Conservation (phyloP, 2,888 invertebrate genomes). For the Tenthredo livida region DNA sequence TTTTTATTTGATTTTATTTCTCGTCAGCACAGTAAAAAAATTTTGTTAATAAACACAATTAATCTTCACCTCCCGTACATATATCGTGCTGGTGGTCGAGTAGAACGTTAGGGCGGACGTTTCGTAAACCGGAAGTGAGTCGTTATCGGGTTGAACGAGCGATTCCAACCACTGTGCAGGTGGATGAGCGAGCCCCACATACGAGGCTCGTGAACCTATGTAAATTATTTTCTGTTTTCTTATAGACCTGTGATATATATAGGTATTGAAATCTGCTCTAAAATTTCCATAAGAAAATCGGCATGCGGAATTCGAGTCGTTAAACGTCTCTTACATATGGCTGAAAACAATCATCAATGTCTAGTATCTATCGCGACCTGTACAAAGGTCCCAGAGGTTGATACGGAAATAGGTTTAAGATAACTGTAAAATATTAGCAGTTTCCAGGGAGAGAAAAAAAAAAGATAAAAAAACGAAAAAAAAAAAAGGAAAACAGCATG, state of each 20-base stretch:
- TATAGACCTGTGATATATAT: slow-evolving; percentile 73
- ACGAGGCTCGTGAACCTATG: not conserved
- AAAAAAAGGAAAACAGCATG: not conserved
- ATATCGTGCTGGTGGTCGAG: slow-evolving; percentile 2
- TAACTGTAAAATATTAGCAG: not conserved
- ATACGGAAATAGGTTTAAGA: slow-evolving; percentile 36
- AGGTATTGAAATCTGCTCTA: slow-evolving; percentile 53
- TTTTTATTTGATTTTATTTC: not conserved
- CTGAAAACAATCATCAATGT: slow-evolving; percentile 70
- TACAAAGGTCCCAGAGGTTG: not conserved
- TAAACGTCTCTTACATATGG: slow-evolving; percentile 56
- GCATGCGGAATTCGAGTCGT: not conserved
- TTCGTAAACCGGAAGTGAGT: slow-evolving; percentile 39
- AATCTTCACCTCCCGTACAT: not conserved
- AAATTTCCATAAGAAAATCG: slow-evolving; percentile 6
- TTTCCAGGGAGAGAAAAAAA: too few relatives aligned
- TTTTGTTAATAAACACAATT: not conserved
- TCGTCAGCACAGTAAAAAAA: not conserved
- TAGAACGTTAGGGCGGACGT: not conserved
- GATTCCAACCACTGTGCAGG: not conserved
- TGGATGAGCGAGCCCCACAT: not conserved
- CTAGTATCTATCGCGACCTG: slow-evolving; percentile 14
- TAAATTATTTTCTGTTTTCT: slow-evolving; percentile 63
- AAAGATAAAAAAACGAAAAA: too few relatives aligned
- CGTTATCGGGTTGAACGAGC: slow-evolving; percentile 18